Conservation (phyloP, 2,888 invertebrate genomes). For the Drosophila meridionalis region DNA sequence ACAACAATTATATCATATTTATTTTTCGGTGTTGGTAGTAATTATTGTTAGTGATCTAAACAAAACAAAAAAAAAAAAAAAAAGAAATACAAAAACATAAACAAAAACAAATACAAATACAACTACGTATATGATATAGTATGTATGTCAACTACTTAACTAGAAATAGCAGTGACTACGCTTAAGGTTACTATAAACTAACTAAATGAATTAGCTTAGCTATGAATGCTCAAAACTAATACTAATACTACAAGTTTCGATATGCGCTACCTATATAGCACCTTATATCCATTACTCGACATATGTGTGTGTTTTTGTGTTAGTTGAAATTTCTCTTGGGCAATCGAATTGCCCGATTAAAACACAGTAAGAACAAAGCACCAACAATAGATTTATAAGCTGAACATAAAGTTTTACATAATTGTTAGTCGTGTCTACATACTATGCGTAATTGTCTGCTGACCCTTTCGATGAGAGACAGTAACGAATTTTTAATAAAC, state of each 20-base stretch:
- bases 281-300: constrained; percentile 21
- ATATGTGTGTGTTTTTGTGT: constrained; percentile 36
- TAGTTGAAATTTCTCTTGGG: constrained; percentile 62
- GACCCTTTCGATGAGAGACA: constrained; percentile 18
- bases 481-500: constrained; percentile 58
- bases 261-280: constrained; percentile 26
- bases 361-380: constrained; percentile 84
- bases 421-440: constrained; percentile 50
- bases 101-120: constrained; percentile 24
- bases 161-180: constrained; percentile 41
- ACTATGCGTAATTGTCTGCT: constrained; percentile 30
- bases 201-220: constrained; percentile 37
- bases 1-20: constrained; percentile 65
- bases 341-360: constrained; percentile 70
- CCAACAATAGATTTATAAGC: constrained; percentile 82
- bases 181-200: constrained; percentile 31
- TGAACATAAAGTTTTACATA: constrained; percentile 51
- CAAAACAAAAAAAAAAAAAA: constrained; percentile 9
- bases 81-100: constrained; percentile 16
- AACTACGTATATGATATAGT: constrained; percentile 39
- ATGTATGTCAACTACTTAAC: constrained; percentile 37
- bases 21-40: constrained; percentile 80
- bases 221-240: constrained; percentile 38
- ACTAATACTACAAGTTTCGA: constrained; percentile 28
- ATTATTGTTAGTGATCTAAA: constrained; percentile 59